A percentile compares a stretch with the other conserved stretches of the same genome.
Conservation (phyloP, 2,113 vertebrate genomes). For the Salvelinus namaycush region DNA sequence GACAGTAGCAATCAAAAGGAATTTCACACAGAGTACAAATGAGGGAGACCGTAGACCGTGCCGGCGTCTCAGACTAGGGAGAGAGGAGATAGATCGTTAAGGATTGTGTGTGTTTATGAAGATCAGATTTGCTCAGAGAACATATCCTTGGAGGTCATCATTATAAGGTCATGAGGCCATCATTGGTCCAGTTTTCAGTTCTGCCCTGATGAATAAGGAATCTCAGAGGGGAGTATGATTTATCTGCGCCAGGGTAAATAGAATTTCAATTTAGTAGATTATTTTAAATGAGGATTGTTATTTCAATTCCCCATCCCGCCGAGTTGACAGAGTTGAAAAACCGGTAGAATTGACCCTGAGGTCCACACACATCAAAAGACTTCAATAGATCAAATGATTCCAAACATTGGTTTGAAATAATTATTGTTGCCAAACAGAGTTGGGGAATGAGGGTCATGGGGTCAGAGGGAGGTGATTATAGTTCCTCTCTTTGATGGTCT, state of each 20-base stretch:
- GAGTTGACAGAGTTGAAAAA: not conserved
- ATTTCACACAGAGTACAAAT: constrained; percentile 28
- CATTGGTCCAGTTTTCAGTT: not conserved
- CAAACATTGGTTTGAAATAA: not conserved
- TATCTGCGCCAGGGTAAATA: not conserved
- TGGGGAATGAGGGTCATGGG: not conserved
- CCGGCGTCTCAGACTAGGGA: not conserved
- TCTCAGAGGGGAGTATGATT: not conserved
- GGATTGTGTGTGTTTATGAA: not conserved
- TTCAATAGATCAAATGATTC: not conserved
- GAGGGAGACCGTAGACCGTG: constrained; percentile 6
- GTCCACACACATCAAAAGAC: not conserved
- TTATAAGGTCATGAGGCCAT: not conserved
- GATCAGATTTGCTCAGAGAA: not conserved
- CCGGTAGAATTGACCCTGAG: not conserved
- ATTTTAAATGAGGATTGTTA: not conserved
- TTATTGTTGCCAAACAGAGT: not conserved
- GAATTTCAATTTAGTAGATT: not conserved
- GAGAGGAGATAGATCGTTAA: not conserved
- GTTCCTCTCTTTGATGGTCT: not conserved
- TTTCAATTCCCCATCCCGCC: not conserved
- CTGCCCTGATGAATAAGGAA: too few relatives aligned
- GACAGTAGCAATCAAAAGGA: constrained; percentile 32
- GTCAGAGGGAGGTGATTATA: not conserved
- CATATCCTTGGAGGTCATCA: constrained; percentile 4